These are phyloP conservation scores for Aphidius gifuensis DNA, from an alignment of 1,140 invertebrate species.

Conservation along the genomic window DNA sequence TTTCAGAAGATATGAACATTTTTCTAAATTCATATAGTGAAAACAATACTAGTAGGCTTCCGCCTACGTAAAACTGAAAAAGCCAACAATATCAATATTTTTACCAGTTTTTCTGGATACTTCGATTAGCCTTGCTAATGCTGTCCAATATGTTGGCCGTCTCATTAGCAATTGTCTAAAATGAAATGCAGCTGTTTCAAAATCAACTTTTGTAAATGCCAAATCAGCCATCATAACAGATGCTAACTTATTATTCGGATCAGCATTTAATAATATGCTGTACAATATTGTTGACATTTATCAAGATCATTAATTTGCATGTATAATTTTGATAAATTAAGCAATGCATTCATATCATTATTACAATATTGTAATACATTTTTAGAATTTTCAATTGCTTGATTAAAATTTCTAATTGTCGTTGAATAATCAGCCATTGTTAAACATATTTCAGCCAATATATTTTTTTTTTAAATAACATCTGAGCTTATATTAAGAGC, in stretches of 20 bases:
- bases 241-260: constrained; percentile 87
- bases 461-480: constrained; percentile 58
- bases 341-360: constrained; percentile 70
- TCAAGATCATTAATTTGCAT: constrained; percentile 80
- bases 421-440: constrained; percentile 67
- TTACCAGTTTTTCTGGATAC: constrained; percentile 77
- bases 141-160: constrained; percentile 77
- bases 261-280: constrained; percentile 75
- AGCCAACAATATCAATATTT: background rate
- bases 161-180: constrained; percentile 81
- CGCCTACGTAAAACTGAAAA: constrained; percentile 8
- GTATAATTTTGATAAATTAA: constrained; percentile 80
- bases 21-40: too few relatives aligned
- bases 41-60: too few relatives aligned
- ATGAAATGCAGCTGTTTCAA: constrained; percentile 87
- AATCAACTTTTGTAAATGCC: constrained; percentile 90
- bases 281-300: constrained; percentile 82
- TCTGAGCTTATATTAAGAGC: constrained; percentile 57
- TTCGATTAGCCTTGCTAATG: constrained; percentile 82
- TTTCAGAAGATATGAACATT: too few relatives aligned
- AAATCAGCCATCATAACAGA: constrained; percentile 95
- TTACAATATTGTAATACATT: constrained; percentile 81
- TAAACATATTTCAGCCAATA: constrained; percentile 64
- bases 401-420: constrained; percentile 64
- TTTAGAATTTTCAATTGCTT: constrained; percentile 77